These are phyloP conservation scores for Campoletis sonorensis DNA, from an alignment of 1,140 invertebrate genomes.

Conservation along the genomic window DNA sequence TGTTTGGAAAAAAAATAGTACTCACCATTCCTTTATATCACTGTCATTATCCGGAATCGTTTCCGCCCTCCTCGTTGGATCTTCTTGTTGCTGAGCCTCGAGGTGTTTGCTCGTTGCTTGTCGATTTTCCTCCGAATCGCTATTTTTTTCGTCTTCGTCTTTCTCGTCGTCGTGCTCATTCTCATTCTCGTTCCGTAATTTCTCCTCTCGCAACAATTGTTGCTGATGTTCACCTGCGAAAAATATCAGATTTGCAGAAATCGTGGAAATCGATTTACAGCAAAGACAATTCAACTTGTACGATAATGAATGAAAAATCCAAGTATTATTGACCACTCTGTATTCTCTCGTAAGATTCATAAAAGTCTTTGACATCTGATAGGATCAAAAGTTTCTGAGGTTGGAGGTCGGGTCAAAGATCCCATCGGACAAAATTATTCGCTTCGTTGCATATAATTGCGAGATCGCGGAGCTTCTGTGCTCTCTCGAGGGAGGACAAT, in stretches of 20 bases:
- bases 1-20: slow-evolving; percentile 2
- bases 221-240: slow-evolving; percentile 45
- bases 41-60: slow-evolving; percentile 37
- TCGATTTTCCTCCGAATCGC: neutral
- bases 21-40: slow-evolving; percentile 55
- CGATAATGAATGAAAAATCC: slow-evolving; percentile 1
- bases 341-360: neutral
- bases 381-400: slow-evolving; percentile 29
- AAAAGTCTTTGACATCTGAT: neutral
- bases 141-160: slow-evolving; percentile 33
- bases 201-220: slow-evolving; percentile 35
- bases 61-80: slow-evolving; percentile 8
- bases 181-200: slow-evolving; percentile 36
- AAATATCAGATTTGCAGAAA: neutral
- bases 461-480: slow-evolving; percentile 8
- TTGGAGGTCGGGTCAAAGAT: slow-evolving; percentile 29
- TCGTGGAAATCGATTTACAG: neutral
- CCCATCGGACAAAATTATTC: neutral
- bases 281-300: slow-evolving; percentile 3
- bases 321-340: neutral
- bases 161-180: slow-evolving; percentile 42
- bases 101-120: neutral
- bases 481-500: neutral
- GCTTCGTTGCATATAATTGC: slow-evolving; percentile 32
- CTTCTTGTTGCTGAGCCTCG: slow-evolving; percentile 35